Conservation (phyloP, 2,113 vertebrate genomes). For the Ictalurus furcatus region DNA sequence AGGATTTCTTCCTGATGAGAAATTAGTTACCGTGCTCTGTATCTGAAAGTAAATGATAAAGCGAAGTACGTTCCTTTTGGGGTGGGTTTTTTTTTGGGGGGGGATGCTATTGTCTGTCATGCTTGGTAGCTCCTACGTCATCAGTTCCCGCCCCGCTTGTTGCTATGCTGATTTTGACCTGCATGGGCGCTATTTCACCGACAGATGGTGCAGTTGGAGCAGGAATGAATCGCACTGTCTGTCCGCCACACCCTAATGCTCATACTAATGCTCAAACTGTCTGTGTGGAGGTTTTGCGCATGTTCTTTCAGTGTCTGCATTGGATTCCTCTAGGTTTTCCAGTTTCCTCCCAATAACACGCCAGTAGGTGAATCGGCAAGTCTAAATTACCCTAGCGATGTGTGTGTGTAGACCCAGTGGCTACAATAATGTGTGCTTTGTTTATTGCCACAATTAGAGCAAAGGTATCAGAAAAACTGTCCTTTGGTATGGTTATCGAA, state of each 20-base stretch:
- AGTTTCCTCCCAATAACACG: neutral
- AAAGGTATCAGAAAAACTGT: neutral
- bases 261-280: neutral
- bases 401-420: neutral
- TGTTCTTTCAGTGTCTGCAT: neutral
- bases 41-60: neutral
- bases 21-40: neutral
- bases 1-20: neutral
- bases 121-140: neutral
- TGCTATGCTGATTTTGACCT: neutral
- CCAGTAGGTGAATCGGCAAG: neutral
- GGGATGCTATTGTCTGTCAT: too few relatives aligned
- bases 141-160: neutral
- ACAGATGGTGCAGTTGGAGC: slow-evolving; percentile 17
- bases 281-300: neutral
- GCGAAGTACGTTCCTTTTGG: neutral
- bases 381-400: neutral
- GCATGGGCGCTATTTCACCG: neutral
- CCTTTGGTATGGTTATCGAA: neutral
- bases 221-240: neutral
- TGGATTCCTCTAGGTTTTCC: neutral
- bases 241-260: slow-evolving; percentile 23
- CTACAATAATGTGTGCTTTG: neutral
- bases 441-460: neutral
- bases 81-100: neutral